phyloP scores from a whole-genome alignment of 2,888 invertebrate genomes.

The Chymomyza caudatula region DNA sequence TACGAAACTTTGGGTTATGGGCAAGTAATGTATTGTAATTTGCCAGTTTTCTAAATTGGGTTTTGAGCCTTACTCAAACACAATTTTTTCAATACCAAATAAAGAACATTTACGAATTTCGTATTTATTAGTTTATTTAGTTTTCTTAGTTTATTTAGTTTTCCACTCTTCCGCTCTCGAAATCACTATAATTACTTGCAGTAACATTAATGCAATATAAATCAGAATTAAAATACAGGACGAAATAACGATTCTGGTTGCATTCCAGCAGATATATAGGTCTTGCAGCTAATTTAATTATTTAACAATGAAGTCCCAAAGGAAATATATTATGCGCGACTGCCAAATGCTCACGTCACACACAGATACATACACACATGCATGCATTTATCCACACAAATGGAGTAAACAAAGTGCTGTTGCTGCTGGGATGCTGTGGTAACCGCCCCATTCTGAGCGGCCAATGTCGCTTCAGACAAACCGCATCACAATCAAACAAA shows the following conservation, averaged over 20 bases:
- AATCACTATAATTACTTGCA: background rate
- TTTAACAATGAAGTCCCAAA: slow-evolving; percentile 73
- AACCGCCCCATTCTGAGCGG: slow-evolving; percentile 20
- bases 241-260: slow-evolving; percentile 42
- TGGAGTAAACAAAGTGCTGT: slow-evolving; percentile 1
- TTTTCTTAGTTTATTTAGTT: no score
- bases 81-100: no score
- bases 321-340: slow-evolving; percentile 42
- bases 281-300: slow-evolving; percentile 76
- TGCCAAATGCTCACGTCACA: slow-evolving; percentile 6
- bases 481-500: slow-evolving; percentile 68
- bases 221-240: slow-evolving; percentile 47
- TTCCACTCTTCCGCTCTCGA: no score
- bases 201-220: slow-evolving; percentile 37
- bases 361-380: background rate
- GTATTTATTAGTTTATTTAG: no score
- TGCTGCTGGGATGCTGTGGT: background rate
- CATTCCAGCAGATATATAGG: slow-evolving; percentile 76
- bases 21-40: no score
- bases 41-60: no score
- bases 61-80: no score
- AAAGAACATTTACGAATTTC: no score
- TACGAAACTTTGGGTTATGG: no score
- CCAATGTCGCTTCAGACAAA: slow-evolving; percentile 53
- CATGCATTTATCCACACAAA: background rate